Evolutionary conservation across 2,797 vertebrate genomes (phyloP), one percentile per base, ranked within the genome.

Genomic region (Phaenicophaeus curvirostris): DNA sequence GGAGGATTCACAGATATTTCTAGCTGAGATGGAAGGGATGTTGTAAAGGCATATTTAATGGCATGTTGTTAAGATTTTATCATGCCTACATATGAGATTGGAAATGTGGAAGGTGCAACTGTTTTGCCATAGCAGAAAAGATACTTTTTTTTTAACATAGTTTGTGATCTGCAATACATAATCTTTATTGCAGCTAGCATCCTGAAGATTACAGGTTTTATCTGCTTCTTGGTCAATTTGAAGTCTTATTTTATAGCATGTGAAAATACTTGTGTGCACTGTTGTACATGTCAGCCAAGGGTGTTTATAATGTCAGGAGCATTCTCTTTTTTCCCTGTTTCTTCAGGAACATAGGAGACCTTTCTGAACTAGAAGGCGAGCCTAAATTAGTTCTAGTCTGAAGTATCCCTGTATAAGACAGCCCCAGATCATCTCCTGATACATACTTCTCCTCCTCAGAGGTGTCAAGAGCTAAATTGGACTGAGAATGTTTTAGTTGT

Each of bases 1-100:
- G 84, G 23, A 90, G 63, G 73, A 87, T 89, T 96, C 88, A 73
- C 50, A 93, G 89, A 71, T 91, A 89, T 72, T 79, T 90, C 83
- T 86, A 72, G 78, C 51, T 4, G 24, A 93, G 82, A 50, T 15
- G 14, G 94, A 95, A 91, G 35, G 80, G 74, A 77, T 88, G 65
- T 63, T 90, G 85, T 94, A 83, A 92, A 92, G 76, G 72, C 54
- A 35, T 86, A 93, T 94, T 95, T 89, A 90, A 91, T 79, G 80
- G 66, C 67, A 67, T 54, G 67, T 94, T 94, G 85, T 83, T 69
- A 89, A 87, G 85, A 96, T 95, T 96, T 94, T 93, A 88, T 96
- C 95, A 28, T 58, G 61, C 53, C 23, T 57, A 39, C 80, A 21
- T 80, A 54, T 20, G 44, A 71, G 68, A 58, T 42, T 85, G 59